Conservation (phyloP, 1,140 invertebrate species). For the Atta cephalotes region DNA sequence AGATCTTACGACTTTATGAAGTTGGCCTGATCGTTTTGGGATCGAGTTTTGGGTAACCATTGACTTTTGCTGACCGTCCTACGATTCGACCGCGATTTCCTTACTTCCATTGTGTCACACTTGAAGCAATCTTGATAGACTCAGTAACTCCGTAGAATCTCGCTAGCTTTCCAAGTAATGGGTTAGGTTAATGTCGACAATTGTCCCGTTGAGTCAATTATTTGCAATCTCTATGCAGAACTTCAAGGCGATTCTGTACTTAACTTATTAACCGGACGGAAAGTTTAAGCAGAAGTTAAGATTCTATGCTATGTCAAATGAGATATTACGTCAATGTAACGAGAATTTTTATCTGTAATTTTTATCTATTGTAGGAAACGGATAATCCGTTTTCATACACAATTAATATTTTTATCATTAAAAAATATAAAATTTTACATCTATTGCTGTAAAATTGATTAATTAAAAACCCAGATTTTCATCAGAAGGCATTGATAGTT, state of each 20-base stretch:
- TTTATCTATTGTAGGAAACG: too few species aligned
- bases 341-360: slow-evolving; percentile 18
- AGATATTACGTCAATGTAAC: neutral
- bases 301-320: neutral
- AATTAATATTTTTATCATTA: neutral
- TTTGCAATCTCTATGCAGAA: slow-evolving; percentile 52
- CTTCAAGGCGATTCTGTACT: slow-evolving; percentile 42
- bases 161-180: slow-evolving; percentile 52
- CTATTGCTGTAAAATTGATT: neutral
- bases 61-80: slow-evolving; percentile 73
- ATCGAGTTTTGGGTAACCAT: slow-evolving; percentile 75
- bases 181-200: slow-evolving; percentile 61
- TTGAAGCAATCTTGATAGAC: slow-evolving; percentile 57
- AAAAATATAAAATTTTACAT: neutral
- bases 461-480: slow-evolving; percentile 13
- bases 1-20: slow-evolving; percentile 43
- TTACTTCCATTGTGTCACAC: slow-evolving; percentile 67
- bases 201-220: slow-evolving; percentile 68
- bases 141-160: slow-evolving; percentile 57
- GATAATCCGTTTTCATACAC: neutral
- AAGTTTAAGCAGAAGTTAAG: slow-evolving; percentile 46
- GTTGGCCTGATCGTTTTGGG: slow-evolving; percentile 65
- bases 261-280: slow-evolving; percentile 40
- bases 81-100: slow-evolving; percentile 70
- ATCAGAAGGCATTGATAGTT: neutral